Conservation (phyloP, 2,113 vertebrate genomes). For the Coturnix japonica region DNA sequence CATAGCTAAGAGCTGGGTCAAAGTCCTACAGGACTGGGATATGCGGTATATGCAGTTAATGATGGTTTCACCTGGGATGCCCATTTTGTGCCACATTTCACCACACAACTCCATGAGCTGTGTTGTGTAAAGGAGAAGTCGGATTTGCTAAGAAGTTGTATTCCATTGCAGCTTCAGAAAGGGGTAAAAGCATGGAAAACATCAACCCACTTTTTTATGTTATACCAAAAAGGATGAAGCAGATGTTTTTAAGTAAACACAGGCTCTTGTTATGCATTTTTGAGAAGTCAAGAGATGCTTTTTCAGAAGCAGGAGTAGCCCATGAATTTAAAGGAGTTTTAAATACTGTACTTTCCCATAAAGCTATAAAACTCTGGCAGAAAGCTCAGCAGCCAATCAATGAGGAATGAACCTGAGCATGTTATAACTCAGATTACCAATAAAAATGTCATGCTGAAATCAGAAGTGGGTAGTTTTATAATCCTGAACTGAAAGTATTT, state of each 20-base stretch:
- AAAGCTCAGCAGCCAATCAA: conserved; percentile 77
- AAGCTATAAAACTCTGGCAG: conserved; percentile 80
- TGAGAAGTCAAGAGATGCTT: conserved; percentile 74
- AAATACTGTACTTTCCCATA: conserved; percentile 82
- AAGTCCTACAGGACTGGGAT: not conserved
- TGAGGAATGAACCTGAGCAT: conserved; percentile 77
- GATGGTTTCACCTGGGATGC: not conserved
- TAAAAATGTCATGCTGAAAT: conserved; percentile 83
- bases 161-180: conserved; percentile 66
- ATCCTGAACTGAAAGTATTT: conserved; percentile 78
- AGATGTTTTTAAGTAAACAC: conserved; percentile 85
- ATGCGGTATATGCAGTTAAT: rapidly evolving
- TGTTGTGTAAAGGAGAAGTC: not conserved
- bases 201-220: conserved; percentile 75
- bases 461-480: conserved; percentile 78
- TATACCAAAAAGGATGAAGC: conserved; percentile 71
- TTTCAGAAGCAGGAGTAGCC: conserved; percentile 81
- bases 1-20: not conserved
- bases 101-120: not conserved
- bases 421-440: conserved; percentile 85
- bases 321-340: conserved; percentile 78
- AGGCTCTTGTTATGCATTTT: conserved; percentile 70
- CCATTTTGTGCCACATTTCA: not conserved
- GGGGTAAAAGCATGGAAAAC: conserved; percentile 70
- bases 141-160: conserved; percentile 12